These are phyloP conservation scores for Aspidoscelis tigris DNA, from an alignment of 2,113 vertebrate species.

Conservation along the genomic window DNA sequence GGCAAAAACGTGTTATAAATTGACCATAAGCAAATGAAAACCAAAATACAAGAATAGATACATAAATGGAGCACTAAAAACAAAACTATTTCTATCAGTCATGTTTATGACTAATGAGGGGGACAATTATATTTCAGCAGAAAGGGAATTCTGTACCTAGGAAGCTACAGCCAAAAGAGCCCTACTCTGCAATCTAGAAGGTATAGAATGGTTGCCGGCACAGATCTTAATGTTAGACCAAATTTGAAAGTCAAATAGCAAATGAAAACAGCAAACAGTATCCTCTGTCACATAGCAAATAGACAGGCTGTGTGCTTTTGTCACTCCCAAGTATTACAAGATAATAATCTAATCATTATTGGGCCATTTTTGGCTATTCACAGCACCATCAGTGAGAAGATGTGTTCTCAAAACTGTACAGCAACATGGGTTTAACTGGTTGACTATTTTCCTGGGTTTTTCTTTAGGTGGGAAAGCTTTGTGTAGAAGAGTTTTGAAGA, in stretches of 20 bases:
- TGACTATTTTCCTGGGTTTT: background rate
- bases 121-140: too few relatives aligned
- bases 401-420: background rate
- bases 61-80: too few relatives aligned
- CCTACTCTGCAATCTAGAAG: too few relatives aligned
- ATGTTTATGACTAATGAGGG: too few relatives aligned
- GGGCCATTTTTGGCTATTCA: too few relatives aligned
- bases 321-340: background rate
- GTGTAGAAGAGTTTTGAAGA: background rate
- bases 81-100: too few relatives aligned
- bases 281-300: background rate
- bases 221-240: background rate
- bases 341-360: background rate
- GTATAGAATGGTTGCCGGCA: too few relatives aligned
- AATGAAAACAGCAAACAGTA: background rate
- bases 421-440: background rate
- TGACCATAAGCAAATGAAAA: too few relatives aligned
- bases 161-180: too few relatives aligned
- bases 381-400: background rate
- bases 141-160: too few relatives aligned
- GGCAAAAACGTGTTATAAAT: too few relatives aligned
- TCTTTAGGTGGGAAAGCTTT: background rate
- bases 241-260: background rate
- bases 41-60: too few relatives aligned
- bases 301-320: background rate